A percentile compares a stretch with the other conserved stretches of the same genome.
Conservation (phyloP, 1,140 invertebrate species). For the Ostrea edulis region DNA sequence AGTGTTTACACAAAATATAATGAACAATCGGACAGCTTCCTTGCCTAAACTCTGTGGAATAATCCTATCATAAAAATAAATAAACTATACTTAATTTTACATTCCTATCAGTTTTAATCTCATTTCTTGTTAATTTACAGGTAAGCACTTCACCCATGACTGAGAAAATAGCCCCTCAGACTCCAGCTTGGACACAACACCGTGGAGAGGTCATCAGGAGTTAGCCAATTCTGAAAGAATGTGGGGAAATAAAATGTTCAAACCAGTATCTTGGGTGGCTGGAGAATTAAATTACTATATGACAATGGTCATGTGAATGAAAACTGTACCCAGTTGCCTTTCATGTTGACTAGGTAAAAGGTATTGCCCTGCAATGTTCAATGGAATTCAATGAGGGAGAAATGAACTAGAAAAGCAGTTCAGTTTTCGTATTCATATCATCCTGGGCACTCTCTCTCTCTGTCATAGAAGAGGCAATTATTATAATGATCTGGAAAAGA, state of each 20-base stretch:
- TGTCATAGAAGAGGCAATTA: no score
- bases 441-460: no score
- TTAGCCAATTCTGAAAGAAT: not conserved
- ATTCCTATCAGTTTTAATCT: not conserved
- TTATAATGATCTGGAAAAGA: no score
- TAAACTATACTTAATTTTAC: slow-evolving; percentile 14
- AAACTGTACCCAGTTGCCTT: slow-evolving; percentile 31
- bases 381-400: not conserved
- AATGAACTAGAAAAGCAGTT: not conserved
- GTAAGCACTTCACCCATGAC: not conserved
- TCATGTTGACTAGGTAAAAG: slow-evolving; percentile 14
- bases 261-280: not conserved
- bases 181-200: not conserved
- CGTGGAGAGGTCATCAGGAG: not conserved
- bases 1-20: slow-evolving; percentile 9
- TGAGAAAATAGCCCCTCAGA: slow-evolving; percentile 14
- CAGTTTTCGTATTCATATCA: not conserved
- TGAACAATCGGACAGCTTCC: not conserved
- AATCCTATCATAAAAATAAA: slow-evolving; percentile 16
- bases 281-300: slow-evolving; percentile 8
- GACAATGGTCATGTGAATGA: not conserved
- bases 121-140: not conserved
- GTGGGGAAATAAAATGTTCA: not conserved
- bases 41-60: not conserved
- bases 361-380: slow-evolving; percentile 12